Evolutionary conservation across 2,888 invertebrate species (phyloP).

Genomic region (Brachypalpus laphriformis): DNA sequence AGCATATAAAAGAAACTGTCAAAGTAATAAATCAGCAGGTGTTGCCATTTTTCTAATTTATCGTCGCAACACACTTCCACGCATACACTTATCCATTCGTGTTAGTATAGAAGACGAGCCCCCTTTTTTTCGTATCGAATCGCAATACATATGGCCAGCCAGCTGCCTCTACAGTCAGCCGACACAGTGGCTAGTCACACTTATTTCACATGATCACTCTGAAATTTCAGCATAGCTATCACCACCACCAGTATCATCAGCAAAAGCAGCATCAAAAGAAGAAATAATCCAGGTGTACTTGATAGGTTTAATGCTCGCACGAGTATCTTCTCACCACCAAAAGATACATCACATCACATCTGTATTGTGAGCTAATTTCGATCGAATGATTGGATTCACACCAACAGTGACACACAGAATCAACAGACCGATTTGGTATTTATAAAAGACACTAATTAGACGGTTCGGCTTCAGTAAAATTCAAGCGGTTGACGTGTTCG

Average conservation of each 20-base stretch:
- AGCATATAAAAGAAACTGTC: background rate
- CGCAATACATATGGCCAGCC: background rate
- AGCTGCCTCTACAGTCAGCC: conserved; percentile 6
- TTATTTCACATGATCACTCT: background rate
- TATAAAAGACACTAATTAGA: conserved; percentile 42
- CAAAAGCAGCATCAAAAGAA: background rate
- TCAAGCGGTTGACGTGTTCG: conserved; percentile 31
- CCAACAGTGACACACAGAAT: background rate
- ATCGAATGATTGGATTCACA: conserved; percentile 4
- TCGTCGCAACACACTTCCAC: background rate
- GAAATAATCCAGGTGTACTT: background rate
- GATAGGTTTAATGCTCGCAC: background rate
- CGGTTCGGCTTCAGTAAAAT: conserved; percentile 45
- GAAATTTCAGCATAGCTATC: background rate
- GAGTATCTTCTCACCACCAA: background rate
- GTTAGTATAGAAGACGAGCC: conserved; percentile 28
- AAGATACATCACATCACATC: background rate
- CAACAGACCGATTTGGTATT: conserved; percentile 23
- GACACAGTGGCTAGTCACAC: background rate
- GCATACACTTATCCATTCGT: background rate
- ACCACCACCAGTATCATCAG: background rate
- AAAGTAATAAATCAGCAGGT: background rate
- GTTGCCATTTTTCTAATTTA: background rate
- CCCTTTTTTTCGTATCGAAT: conserved; percentile 31
- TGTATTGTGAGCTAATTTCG: background rate